phyloP scores from a whole-genome alignment of 2,888 invertebrate species.

The Mesorhabditis sp. region DNA sequence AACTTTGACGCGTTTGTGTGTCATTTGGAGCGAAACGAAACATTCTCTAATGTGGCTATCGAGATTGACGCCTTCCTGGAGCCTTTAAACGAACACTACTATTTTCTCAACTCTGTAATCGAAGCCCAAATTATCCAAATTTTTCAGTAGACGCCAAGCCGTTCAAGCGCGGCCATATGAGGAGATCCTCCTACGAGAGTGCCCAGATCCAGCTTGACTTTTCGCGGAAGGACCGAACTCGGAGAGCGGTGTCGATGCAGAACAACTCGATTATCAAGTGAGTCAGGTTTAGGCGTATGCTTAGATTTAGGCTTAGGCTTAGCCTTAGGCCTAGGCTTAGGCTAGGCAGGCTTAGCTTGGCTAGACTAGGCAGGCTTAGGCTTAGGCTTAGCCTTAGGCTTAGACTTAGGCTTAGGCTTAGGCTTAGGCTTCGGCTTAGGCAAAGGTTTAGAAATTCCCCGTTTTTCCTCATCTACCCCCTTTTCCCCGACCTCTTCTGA shows the following conservation, averaged over 20 bases:
- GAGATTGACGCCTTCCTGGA: too few species aligned
- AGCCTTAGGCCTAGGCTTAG: not conserved
- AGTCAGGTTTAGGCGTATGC: not conserved
- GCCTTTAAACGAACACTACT: too few species aligned
- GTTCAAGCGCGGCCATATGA: slow-evolving; percentile 41
- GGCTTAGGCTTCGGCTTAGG: not conserved
- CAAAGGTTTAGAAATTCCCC: too few species aligned
- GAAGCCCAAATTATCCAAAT: not conserved
- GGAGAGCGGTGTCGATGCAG: slow-evolving; percentile 24
- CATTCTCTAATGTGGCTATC: too few species aligned
- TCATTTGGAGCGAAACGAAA: too few species aligned
- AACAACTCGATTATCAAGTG: slow-evolving; percentile 13
- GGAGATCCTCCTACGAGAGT: slow-evolving; percentile 44
- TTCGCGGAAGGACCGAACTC: slow-evolving; percentile 22
- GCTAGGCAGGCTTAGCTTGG: not conserved
- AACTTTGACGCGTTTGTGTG: too few species aligned
- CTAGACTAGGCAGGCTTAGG: too few species aligned
- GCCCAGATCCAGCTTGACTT: slow-evolving; percentile 39
- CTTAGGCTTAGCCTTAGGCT: too few species aligned
- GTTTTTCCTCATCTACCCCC: slow-evolving; percentile 5
- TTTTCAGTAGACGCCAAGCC: not conserved
- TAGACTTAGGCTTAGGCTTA: not conserved
- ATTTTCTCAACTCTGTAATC: not conserved
- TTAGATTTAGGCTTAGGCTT: not conserved
- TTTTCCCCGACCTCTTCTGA: not conserved